Percentiles rank a stretch among this genome's conserved stretches.
Conservation (phyloP, 2,797 vertebrate genomes). For the Hypotaenidia philippensis region DNA sequence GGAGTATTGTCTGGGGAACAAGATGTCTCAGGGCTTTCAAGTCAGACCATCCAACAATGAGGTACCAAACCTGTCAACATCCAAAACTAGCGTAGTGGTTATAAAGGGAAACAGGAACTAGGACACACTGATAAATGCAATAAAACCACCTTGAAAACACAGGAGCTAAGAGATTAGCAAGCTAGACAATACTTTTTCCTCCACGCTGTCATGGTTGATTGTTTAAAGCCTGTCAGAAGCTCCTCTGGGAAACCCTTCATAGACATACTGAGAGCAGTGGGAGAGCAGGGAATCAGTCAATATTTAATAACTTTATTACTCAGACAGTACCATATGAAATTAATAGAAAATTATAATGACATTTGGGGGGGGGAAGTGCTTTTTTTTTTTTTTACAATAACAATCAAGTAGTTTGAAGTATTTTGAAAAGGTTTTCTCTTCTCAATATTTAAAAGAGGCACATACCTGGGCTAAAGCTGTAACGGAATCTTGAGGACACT, state of each 20-base stretch:
- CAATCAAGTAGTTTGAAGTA: neutral
- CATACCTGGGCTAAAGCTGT: neutral
- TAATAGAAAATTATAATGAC: neutral
- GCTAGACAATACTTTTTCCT: conserved; percentile 24
- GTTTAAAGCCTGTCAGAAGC: conserved; percentile 48
- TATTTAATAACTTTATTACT: conserved; percentile 58
- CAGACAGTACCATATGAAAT: neutral
- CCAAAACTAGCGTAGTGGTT: neutral
- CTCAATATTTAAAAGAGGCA: neutral
- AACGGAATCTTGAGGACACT: neutral
- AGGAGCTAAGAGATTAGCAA: conserved; percentile 19
- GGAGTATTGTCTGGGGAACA: neutral
- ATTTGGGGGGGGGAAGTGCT: neutral
- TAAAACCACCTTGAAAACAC: neutral
- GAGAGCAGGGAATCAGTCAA: conserved; percentile 40
- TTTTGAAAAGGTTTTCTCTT: neutral
- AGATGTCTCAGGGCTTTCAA: neutral
- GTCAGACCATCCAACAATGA: neutral
- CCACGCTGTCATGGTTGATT: conserved; percentile 12
- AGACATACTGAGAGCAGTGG: neutral
- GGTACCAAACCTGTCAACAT: neutral
- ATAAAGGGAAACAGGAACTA: neutral
- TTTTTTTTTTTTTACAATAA: neutral
- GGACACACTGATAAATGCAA: neutral
- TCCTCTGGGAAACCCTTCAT: conserved; percentile 7